phyloP scores from a whole-genome alignment of 1,140 invertebrate genomes.

The Papilio machaon region DNA sequence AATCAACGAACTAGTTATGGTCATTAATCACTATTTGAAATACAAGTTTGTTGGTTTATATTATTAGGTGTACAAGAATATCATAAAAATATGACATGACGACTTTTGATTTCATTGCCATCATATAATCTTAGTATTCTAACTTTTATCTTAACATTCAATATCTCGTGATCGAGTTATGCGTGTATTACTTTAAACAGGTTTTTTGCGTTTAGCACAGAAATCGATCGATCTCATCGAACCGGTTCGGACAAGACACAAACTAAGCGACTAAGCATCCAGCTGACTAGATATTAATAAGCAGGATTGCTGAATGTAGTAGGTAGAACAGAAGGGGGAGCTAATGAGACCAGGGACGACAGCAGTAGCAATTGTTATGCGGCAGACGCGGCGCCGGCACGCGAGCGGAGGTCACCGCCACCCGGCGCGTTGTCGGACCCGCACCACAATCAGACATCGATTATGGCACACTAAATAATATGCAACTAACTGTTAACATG shows the following conservation, averaged over 20 bases:
- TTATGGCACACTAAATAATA: not conserved
- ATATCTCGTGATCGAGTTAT: not conserved
- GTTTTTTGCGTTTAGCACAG: not conserved
- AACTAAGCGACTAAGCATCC: not conserved
- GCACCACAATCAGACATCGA: not conserved
- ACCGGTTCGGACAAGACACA: not conserved
- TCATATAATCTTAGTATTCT: not conserved
- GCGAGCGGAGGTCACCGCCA: not conserved
- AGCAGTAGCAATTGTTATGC: constrained; percentile 27
- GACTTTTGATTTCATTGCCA: not conserved
- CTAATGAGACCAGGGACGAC: not conserved
- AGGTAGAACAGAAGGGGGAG: not conserved
- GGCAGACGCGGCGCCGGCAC: constrained; percentile 21
- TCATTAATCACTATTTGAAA: too few species aligned
- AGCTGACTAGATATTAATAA: not conserved
- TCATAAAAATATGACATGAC: too few species aligned
- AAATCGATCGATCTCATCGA: not conserved
- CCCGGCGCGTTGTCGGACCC: not conserved
- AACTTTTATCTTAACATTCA: not conserved
- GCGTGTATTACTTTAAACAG: not conserved
- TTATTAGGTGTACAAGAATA: too few species aligned
- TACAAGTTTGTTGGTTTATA: too few species aligned
- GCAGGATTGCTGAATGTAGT: not conserved
- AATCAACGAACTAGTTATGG: not conserved
- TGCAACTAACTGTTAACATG: not conserved